Conservation (phyloP, 2,888 invertebrate genomes). For the Agrochola lychnidis region DNA sequence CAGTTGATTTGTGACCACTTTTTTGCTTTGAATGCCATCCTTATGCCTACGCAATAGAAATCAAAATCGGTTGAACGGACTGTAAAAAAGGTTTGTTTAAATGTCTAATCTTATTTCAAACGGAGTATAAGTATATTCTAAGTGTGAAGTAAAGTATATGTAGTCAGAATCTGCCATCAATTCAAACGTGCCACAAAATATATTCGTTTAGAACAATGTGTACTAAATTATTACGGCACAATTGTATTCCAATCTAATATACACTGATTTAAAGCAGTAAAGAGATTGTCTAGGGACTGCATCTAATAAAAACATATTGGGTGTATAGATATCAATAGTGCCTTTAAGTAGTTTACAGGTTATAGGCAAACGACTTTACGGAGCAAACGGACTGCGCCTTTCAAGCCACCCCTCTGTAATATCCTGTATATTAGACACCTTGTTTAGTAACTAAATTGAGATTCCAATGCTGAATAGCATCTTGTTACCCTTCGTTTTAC, state of each 20-base stretch:
- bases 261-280: conserved; percentile 10
- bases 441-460: conserved; percentile 67
- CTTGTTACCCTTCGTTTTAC: conserved; percentile 69
- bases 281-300: conserved; percentile 22
- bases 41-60: no score
- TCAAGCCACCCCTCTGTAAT: conserved; percentile 47
- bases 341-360: conserved; percentile 48
- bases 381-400: conserved; percentile 29
- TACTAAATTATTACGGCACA: conserved; percentile 17
- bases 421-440: conserved; percentile 61
- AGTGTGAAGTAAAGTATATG: neutral
- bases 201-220: conserved; percentile 16
- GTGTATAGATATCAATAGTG: conserved; percentile 53
- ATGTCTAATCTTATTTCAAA: no score
- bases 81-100: no score
- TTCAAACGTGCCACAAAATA: neutral
- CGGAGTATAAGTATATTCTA: neutral
- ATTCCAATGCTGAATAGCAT: conserved; percentile 60
- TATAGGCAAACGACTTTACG: conserved; percentile 37
- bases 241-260: conserved; percentile 28
- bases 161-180: neutral
- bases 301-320: conserved; percentile 55
- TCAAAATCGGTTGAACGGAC: no score
- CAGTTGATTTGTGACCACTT: no score
- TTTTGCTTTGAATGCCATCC: no score